These are phyloP conservation scores for Gnathonemus longibarbis DNA, from an alignment of 2,113 vertebrate genomes.

Conservation along the genomic window DNA sequence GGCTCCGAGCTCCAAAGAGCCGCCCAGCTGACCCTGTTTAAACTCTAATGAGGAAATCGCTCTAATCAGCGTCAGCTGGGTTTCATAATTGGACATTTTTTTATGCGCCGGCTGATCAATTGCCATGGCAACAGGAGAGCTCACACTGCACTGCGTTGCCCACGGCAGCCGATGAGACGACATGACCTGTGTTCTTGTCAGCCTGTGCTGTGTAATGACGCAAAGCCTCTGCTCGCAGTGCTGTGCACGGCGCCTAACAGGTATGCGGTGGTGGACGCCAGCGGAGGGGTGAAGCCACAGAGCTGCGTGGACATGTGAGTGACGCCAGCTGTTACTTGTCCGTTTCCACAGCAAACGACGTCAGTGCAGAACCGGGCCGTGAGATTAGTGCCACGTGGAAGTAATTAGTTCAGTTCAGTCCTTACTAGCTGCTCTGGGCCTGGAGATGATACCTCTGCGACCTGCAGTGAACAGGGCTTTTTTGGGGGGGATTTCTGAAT, in stretches of 20 bases:
- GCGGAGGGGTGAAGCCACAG: conserved; percentile 93
- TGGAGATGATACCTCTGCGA: neutral
- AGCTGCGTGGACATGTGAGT: conserved; percentile 99
- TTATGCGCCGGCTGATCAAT: neutral
- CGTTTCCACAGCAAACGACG: neutral
- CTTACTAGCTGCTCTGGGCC: neutral
- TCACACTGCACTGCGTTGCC: neutral
- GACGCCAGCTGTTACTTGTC: neutral
- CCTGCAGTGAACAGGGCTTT: neutral
- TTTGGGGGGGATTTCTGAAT: neutral
- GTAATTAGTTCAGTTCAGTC: neutral
- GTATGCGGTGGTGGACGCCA: conserved; percentile 89
- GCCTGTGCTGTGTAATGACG: neutral
- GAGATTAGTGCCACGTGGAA: neutral
- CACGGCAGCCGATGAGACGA: neutral
- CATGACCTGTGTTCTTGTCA: neutral
- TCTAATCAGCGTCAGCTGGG: neutral
- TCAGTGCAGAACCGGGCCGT: neutral
- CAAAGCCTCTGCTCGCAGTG: conserved; percentile 60
- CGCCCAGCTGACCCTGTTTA: neutral
- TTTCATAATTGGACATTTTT: neutral
- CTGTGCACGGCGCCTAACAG: conserved; percentile 97
- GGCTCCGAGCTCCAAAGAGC: neutral
- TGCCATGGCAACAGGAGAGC: neutral
- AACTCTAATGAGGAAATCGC: neutral